phyloP scores from a whole-genome alignment of 1,140 invertebrate genomes.

The Bicyclus anynana region DNA sequence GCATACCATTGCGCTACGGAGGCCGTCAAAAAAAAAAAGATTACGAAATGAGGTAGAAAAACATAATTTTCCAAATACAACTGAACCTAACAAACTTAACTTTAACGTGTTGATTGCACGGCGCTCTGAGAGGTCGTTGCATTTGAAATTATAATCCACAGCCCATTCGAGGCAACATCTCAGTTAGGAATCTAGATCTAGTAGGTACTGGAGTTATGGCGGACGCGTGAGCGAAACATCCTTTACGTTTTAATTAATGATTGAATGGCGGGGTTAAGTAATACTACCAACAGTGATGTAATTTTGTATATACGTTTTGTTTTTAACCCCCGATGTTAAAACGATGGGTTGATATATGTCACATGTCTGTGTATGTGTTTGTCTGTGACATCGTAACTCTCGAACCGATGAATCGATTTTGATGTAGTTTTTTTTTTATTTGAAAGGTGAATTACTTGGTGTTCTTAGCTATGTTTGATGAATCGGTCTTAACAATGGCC shows the following conservation, averaged over 20 bases:
- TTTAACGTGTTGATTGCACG: background rate
- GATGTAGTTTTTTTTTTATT: no score
- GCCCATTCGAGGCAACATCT: background rate
- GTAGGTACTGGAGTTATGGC: conserved; percentile 3
- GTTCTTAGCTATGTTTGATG: no score
- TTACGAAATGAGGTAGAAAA: no score
- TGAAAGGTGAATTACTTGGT: no score
- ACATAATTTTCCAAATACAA: background rate
- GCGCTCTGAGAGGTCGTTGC: background rate
- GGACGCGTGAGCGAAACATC: conserved; percentile 12
- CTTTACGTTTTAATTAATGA: background rate
- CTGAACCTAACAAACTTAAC: background rate
- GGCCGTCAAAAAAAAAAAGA: no score
- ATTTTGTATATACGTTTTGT: background rate
- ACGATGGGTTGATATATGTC: no score
- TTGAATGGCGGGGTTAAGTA: background rate
- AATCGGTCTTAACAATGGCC: no score
- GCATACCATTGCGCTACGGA: no score
- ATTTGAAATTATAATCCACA: background rate
- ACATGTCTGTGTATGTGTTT: no score
- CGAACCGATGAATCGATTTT: no score
- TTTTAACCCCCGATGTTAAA: no score
- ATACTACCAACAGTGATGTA: background rate
- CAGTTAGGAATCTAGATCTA: background rate
- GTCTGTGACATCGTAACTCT: no score